Evolutionary conservation across 2,113 vertebrate species (phyloP).

Genomic region (Phylloscopus whistleri): DNA sequence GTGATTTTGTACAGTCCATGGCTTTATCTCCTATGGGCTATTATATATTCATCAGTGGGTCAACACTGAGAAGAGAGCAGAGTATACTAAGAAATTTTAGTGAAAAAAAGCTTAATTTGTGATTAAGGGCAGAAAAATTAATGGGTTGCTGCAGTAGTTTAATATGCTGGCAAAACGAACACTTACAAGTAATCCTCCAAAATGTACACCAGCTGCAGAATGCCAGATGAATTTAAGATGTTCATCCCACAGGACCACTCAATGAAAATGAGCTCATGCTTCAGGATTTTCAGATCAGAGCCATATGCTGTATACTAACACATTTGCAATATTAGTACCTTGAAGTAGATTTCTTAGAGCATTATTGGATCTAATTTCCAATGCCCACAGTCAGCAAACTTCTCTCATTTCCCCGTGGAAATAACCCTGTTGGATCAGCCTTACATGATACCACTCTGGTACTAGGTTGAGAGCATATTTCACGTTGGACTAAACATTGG

Average conservation of each 20-base stretch:
- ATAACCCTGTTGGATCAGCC: neutral
- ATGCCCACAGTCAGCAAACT: neutral
- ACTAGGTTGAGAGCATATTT: neutral
- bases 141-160: neutral
- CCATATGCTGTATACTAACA: constrained; percentile 12
- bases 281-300: constrained; percentile 16
- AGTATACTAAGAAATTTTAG: neutral
- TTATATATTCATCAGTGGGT: neutral
- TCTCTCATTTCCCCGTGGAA: neutral
- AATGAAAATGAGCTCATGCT: constrained; percentile 7
- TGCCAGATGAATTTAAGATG: constrained; percentile 41
- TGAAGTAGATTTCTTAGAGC: constrained; percentile 1
- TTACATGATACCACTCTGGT: neutral
- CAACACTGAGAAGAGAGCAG: neutral
- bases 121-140: neutral
- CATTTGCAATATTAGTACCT: neutral
- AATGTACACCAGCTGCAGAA: constrained; percentile 18
- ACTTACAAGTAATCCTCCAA: constrained; percentile 3
- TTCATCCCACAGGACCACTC: neutral
- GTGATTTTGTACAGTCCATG: neutral
- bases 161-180: neutral
- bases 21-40: neutral
- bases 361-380: neutral
- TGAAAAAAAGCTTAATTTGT: neutral
- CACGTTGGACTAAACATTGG: neutral